Percentiles rank a stretch among this genome's conserved stretches.
Evolutionary conservation across 1,140 invertebrate species (phyloP).

Genomic region (Drosophila carrolli): DNA sequence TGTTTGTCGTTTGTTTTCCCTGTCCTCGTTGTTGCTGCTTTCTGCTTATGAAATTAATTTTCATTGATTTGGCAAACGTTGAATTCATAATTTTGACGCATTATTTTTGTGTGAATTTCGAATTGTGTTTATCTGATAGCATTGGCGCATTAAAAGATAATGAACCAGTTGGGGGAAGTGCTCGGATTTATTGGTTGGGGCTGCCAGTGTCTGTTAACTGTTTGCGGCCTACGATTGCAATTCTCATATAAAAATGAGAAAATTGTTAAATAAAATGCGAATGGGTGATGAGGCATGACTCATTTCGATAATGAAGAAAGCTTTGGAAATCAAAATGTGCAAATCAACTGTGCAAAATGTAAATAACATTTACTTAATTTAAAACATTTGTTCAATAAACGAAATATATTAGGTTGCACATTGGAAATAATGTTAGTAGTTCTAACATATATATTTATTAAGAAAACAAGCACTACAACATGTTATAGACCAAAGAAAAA

Average conservation of each 20-base stretch:
- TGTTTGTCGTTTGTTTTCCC: slow-evolving; percentile 36
- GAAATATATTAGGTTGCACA: no score
- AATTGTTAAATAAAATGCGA: slow-evolving; percentile 35
- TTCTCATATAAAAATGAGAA: slow-evolving; percentile 62
- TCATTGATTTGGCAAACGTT: slow-evolving; percentile 81
- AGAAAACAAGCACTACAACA: no score
- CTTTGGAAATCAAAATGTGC: background rate
- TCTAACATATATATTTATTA: no score
- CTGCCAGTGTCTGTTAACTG: background rate
- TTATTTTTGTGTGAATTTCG: slow-evolving; percentile 79
- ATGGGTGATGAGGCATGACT: slow-evolving; percentile 34
- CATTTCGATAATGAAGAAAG: slow-evolving; percentile 2
- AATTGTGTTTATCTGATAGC: slow-evolving; percentile 71
- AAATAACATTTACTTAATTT: background rate
- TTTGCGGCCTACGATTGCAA: slow-evolving; percentile 23
- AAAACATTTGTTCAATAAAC: no score
- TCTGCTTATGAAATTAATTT: slow-evolving; percentile 78
- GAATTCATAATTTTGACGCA: slow-evolving; percentile 82
- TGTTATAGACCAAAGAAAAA: no score
- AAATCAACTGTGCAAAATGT: background rate
- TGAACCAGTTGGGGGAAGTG: slow-evolving; percentile 35
- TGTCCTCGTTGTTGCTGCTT: slow-evolving; percentile 33
- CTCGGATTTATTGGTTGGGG: slow-evolving; percentile 22
- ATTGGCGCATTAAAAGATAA: slow-evolving; percentile 71
- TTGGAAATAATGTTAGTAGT: no score